A percentile compares a stretch with the other conserved stretches of the same genome.
phyloP scores from a whole-genome alignment of 2,888 invertebrate genomes.

The Pseudeuparius sepicola region DNA sequence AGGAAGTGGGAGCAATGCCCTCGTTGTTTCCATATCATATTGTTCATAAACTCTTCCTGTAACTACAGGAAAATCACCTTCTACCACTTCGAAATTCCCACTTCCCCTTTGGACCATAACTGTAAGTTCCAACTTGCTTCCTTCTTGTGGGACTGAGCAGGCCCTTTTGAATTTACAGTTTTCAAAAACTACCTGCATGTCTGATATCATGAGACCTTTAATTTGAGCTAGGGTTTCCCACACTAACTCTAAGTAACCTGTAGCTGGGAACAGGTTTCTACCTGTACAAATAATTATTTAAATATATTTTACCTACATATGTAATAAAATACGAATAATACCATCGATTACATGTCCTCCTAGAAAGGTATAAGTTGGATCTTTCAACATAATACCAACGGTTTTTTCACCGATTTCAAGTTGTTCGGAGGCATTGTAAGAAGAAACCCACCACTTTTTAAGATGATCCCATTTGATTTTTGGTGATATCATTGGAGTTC shows the following conservation, averaged over 20 bases:
- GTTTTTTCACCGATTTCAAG: constrained; percentile 13
- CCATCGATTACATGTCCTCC: constrained; percentile 73
- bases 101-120: constrained; percentile 26
- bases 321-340: too few species aligned
- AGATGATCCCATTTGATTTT: constrained; percentile 83
- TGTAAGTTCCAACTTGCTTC: constrained; percentile 22
- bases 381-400: constrained; percentile 27
- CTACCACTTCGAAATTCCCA: constrained; percentile 30
- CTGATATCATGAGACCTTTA: constrained; percentile 34
- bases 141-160: constrained; percentile 30
- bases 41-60: constrained; percentile 21
- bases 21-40: constrained; percentile 35
- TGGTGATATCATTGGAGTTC: constrained; percentile 45
- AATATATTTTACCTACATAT: too few species aligned
- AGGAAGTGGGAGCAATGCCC: not conserved
- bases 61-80: constrained; percentile 20
- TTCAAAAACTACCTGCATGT: constrained; percentile 47
- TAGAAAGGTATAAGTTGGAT: constrained; percentile 57
- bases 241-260: constrained; percentile 36
- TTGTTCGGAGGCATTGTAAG: constrained; percentile 47
- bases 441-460: constrained; percentile 59
- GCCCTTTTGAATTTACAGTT: constrained; percentile 50
- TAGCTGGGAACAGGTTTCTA: constrained; percentile 47
- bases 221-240: constrained; percentile 43
- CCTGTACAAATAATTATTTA: constrained; percentile 34